Evolutionary conservation across 2,888 invertebrate genomes (phyloP), one percentile per base, ranked within the genome.

Genomic region (Dugesia japonica): DNA sequence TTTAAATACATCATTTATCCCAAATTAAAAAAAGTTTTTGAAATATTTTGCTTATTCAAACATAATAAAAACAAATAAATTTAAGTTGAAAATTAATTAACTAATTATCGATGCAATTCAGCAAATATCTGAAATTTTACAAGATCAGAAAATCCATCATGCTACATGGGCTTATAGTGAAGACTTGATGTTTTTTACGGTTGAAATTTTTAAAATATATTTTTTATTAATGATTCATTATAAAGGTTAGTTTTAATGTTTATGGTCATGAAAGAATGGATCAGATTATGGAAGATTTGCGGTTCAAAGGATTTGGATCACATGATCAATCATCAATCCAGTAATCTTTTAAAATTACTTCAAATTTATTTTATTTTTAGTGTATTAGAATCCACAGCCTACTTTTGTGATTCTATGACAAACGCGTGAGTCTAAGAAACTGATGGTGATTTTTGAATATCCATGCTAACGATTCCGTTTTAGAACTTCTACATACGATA

Each of bases 151-250:
- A 56, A 56, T 56, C 23, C 56, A 56, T 56, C 56, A 56, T 23
- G 56, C 56, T 23, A 56, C 56, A 56, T 56, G 56, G 56, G 56
- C 56, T 56, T 56, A 56, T n/a, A 56, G 56, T 56, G 56, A 56
- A 56, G 56, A 56, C 17, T n/a, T 56, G 56, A 56, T 56, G 56
- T 56, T 56, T 56, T 56, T 56, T 23, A 56, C 56, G 4, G 56
- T 56, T 31, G 13, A 13, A 31, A n/a, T n/a, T n/a, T n/a, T n/a
- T n/a, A n/a, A n/a, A n/a, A n/a, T n/a, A n/a, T n/a, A n/a, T n/a
- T n/a, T n/a, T n/a, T n/a, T n/a, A n/a, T n/a, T n/a, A n/a, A n/a
- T n/a, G n/a, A n/a, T n/a, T n/a, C n/a, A n/a, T 20, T 56, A n/a
- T 56, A 4, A 56, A 56, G 56, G 56, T 56, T 13, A 56, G 17